Evolutionary conservation across 2,797 vertebrate genomes (phyloP).

Genomic region (Rachycentron canadum): DNA sequence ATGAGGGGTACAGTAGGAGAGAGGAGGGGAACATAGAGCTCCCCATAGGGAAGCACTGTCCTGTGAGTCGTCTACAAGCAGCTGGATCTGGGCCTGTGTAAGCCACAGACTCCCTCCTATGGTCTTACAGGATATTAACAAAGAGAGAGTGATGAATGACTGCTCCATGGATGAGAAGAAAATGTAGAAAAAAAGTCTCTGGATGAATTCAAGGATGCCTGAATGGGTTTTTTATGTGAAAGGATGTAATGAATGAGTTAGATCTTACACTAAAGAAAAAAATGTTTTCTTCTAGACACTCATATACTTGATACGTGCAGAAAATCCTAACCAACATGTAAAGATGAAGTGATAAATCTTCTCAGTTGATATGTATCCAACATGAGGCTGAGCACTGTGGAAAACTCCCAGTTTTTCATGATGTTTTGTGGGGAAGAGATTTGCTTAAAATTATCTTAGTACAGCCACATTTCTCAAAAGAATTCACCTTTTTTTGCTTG

Average conservation of each 20-base stretch:
- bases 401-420: constrained; percentile 28
- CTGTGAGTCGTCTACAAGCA: constrained; percentile 67
- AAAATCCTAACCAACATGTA: constrained; percentile 29
- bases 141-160: constrained; percentile 59
- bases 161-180: constrained; percentile 37
- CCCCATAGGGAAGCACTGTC: constrained; percentile 49
- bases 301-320: constrained; percentile 5
- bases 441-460: not conserved
- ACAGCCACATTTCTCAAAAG: constrained; percentile 47
- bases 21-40: constrained; percentile 36
- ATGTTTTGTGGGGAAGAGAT: constrained; percentile 29
- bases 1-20: constrained; percentile 35
- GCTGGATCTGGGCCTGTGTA: constrained; percentile 57
- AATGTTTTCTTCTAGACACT: constrained; percentile 11
- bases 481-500: constrained; percentile 22
- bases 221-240: constrained; percentile 50
- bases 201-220: constrained; percentile 32
- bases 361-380: constrained; percentile 8
- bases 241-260: constrained; percentile 25
- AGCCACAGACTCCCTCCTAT: constrained; percentile 44
- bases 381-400: not conserved
- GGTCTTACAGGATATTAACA: constrained; percentile 56
- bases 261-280: not conserved
- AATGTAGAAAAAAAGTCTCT: constrained; percentile 26
- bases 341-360: constrained; percentile 23